phyloP scores from a whole-genome alignment of 1,140 invertebrate genomes.

The Geopemphigus sp. region DNA sequence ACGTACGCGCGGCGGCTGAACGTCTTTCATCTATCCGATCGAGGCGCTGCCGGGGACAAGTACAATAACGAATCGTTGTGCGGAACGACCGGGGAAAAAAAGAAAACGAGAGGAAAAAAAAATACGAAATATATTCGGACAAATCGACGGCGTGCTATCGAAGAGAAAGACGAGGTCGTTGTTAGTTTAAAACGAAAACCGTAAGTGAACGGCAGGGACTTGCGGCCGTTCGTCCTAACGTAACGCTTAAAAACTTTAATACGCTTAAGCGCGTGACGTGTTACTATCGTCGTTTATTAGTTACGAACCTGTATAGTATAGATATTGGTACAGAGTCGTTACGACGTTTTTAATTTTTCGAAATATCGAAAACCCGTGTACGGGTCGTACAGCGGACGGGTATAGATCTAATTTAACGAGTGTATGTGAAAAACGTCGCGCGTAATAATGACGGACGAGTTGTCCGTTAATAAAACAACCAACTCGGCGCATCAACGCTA shows the following conservation, averaged over 20 bases:
- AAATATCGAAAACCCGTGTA: neutral
- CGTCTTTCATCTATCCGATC: slow-evolving; percentile 8
- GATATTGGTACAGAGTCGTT: too few species aligned
- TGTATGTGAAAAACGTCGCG: neutral
- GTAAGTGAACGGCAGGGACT: neutral
- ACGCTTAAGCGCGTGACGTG: too few species aligned
- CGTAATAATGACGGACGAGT: neutral
- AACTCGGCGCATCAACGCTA: too few species aligned
- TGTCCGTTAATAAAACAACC: too few species aligned
- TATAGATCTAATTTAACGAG: too few species aligned
- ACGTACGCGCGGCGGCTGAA: too few species aligned
- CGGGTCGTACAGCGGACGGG: too few species aligned
- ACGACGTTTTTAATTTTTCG: too few species aligned
- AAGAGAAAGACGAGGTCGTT: slow-evolving; percentile 20
- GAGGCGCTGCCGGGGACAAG: slow-evolving; percentile 19
- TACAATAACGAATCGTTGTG: slow-evolving; percentile 26
- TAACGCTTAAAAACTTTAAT: neutral
- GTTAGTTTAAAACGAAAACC: slow-evolving; percentile 13
- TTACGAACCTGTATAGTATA: too few species aligned
- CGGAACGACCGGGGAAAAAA: neutral
- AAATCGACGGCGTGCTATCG: neutral
- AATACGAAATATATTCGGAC: neutral
- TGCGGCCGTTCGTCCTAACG: neutral
- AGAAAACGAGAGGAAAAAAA: neutral
- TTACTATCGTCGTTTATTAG: too few species aligned